Base-by-base conservation (phyloP, 2,797 vertebrate genomes). In the Myotis findleyi region DNA sequence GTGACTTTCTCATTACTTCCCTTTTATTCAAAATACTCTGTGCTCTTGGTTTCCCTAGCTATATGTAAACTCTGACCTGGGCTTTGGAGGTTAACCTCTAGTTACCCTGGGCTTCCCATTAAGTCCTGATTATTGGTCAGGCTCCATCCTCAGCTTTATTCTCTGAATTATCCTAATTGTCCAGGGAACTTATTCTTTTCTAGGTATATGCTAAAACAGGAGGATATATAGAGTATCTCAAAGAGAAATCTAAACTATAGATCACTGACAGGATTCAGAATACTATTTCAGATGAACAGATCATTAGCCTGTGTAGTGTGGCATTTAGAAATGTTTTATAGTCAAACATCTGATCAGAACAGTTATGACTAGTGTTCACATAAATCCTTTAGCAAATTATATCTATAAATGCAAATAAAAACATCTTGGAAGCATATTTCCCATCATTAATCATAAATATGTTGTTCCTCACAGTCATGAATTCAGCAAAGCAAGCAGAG, bases 361-460 rank as follows among this genome's bases (percentile, higher is more conserved):
- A 95, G 93, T 97, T 96, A 96, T 93, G 90, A 96, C 93, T 88
- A 96, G 96, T 91, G 92, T 14, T 92, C 95, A 66, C 95, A 97
- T 97, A 97, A 97, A 97, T 97, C 90, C 97, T 96, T 96, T 94
- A 91, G 92, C 93, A 97, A 97, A 97, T 96, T 96, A 97, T 96
- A 97, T 96, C 97, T 96, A 96, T 96, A 97, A 97, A 97, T 97
- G 95, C 94, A 97, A 97, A 97, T 97, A 97, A 97, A 97, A 96
- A 97, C 97, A 97, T 95, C 97, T 96, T 97, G 71, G 90, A 93
- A 97, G 90, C 95, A 93, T 95, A 97, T 96, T 97, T 97, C 94
- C 97, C 73, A 93, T 85, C 97, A 93, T 96, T 97, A 96, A 97
- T 97, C 97, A 97, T 93, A 97, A 97, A 96, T 97, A 97, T 92